Percentiles rank a stretch among this genome's conserved stretches.
phyloP scores from a whole-genome alignment of 2,888 invertebrate species.

The Acrocyrtus sp. region DNA sequence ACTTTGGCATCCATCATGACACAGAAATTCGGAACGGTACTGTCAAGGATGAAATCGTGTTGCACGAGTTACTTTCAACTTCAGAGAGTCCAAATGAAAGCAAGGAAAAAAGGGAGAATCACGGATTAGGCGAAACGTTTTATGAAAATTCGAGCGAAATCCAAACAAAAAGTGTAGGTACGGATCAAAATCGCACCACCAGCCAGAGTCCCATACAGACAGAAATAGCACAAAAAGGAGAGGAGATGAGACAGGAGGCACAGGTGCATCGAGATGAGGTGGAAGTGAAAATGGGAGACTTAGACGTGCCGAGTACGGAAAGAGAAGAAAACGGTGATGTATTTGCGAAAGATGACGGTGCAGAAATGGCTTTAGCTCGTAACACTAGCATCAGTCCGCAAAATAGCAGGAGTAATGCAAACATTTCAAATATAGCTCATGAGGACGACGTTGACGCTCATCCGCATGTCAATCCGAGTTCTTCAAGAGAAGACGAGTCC shows the following conservation, averaged over 20 bases:
- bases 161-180: constrained; percentile 5
- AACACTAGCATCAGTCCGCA: no score
- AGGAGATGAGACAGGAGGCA: no score
- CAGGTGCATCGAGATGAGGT: constrained; percentile 12
- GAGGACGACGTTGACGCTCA: not conserved
- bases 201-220: constrained; percentile 24
- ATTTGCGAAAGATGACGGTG: constrained; percentile 34
- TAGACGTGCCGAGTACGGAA: not conserved
- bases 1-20: no score
- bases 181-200: not conserved
- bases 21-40: constrained; percentile 16
- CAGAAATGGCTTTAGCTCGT: no score
- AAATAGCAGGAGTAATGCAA: not conserved
- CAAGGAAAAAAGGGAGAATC: constrained; percentile 15
- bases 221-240: constrained; percentile 31
- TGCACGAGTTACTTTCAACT: constrained; percentile 60
- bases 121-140: not conserved
- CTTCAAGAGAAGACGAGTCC: not conserved
- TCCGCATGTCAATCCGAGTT: not conserved
- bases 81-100: constrained; percentile 53
- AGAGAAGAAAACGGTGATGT: constrained; percentile 37
- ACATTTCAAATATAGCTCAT: constrained; percentile 23
- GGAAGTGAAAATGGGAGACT: constrained; percentile 43
- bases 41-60: constrained; percentile 52
- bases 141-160: constrained; percentile 17